A percentile compares a stretch with the other conserved stretches of the same genome.
phyloP scores from a whole-genome alignment of 2,113 vertebrate species.

The Heterochromis multidens region DNA sequence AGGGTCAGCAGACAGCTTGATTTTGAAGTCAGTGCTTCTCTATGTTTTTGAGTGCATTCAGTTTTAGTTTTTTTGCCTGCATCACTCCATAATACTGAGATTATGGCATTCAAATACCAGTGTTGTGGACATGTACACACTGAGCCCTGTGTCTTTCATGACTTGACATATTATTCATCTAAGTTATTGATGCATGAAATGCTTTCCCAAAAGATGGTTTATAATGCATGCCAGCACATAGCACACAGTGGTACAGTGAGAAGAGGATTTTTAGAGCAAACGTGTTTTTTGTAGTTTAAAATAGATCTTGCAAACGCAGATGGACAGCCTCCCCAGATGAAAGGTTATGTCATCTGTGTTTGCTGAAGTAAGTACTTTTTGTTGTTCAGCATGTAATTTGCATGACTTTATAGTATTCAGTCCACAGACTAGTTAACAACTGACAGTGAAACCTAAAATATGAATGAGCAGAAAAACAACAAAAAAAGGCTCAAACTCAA shows the following conservation, averaged over 20 bases:
- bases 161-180: not conserved
- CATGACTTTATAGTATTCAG: constrained; percentile 11
- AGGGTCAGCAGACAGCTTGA: not conserved
- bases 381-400: constrained; percentile 37
- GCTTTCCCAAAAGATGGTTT: not conserved
- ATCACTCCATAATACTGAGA: not conserved
- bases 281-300: not conserved
- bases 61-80: not conserved
- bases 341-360: not conserved
- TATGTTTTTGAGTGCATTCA: not conserved
- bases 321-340: not conserved
- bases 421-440: not conserved
- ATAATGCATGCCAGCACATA: not conserved
- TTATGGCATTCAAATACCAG: not conserved
- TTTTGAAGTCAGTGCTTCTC: not conserved
- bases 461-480: not conserved
- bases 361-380: constrained; percentile 19
- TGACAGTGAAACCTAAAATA: not conserved
- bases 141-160: not conserved
- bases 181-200: not conserved
- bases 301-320: not conserved
- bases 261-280: not conserved
- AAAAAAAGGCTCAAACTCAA: constrained; percentile 1
- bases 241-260: not conserved
- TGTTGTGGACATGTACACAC: not conserved